Evolutionary conservation across 1,140 invertebrate species (phyloP).

Genomic region (Himalopsyche phryganea): DNA sequence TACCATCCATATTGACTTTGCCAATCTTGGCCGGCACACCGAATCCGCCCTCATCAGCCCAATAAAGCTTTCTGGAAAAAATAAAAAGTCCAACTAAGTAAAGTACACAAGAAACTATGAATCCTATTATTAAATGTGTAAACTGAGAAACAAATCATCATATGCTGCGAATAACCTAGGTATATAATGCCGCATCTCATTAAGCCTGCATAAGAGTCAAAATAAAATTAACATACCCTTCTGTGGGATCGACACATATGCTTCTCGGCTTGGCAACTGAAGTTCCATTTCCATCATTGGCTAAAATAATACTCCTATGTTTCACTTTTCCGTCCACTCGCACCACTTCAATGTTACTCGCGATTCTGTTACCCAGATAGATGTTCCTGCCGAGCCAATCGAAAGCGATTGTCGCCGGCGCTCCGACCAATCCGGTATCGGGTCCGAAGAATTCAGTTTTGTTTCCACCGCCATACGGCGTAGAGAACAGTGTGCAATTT

Average conservation of each 20-base stretch:
- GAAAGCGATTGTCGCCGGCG: slow-evolving; percentile 87
- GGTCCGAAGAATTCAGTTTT: slow-evolving; percentile 76
- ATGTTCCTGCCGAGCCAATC: slow-evolving; percentile 96
- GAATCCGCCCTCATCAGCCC: slow-evolving; percentile 91
- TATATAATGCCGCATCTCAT: too few species aligned
- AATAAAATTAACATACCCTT: slow-evolving; percentile 62
- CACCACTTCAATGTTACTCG: slow-evolving; percentile 90
- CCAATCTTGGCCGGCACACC: slow-evolving; percentile 90
- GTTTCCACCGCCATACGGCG: slow-evolving; percentile 83
- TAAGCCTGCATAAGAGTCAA: too few species aligned
- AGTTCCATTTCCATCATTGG: slow-evolving; percentile 82
- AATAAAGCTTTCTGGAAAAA: slow-evolving; percentile 79
- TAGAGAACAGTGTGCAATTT: slow-evolving; percentile 81
- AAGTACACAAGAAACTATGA: too few species aligned
- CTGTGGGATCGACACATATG: slow-evolving; percentile 85
- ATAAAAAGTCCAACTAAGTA: slow-evolving; percentile 22
- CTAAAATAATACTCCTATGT: slow-evolving; percentile 82
- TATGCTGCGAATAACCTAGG: too few species aligned
- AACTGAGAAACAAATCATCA: too few species aligned
- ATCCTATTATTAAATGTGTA: too few species aligned
- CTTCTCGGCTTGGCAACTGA: slow-evolving; percentile 86
- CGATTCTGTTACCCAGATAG: slow-evolving; percentile 87
- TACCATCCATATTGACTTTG: slow-evolving; percentile 91
- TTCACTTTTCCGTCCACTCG: slow-evolving; percentile 80
- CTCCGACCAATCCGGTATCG: slow-evolving; percentile 82